A percentile compares a stretch with the other conserved stretches of the same genome.
Evolutionary conservation across 2,113 vertebrate species (phyloP).

Genomic region (Sceloporus undulatus): DNA sequence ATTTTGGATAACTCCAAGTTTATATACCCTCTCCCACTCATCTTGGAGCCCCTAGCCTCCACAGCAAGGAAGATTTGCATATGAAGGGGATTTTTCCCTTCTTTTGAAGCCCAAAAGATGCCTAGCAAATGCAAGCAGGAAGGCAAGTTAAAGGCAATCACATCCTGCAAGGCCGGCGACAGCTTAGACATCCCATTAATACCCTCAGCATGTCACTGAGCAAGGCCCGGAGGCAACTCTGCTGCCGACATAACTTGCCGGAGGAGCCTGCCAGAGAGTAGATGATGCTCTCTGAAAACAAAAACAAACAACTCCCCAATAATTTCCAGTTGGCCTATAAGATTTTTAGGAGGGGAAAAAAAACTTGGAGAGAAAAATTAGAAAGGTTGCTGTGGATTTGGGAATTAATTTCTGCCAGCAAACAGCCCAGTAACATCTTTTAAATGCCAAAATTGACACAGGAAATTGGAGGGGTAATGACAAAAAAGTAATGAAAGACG

Average conservation of each 20-base stretch:
- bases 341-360: neutral
- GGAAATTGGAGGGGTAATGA: no score
- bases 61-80: no score
- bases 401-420: neutral
- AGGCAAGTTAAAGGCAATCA: slow-evolving; percentile 8
- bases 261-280: slow-evolving; percentile 46
- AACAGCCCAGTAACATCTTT: neutral
- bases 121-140: slow-evolving; percentile 26
- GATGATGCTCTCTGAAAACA: slow-evolving; percentile 23
- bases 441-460: neutral
- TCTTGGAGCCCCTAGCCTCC: no score
- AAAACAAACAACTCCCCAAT: neutral
- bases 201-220: slow-evolving; percentile 44
- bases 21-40: no score
- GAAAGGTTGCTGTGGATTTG: neutral
- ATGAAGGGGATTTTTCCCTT: no score
- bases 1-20: no score
- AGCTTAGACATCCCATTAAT: slow-evolving; percentile 35
- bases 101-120: slow-evolving; percentile 31
- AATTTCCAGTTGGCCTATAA: neutral
- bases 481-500: no score
- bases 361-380: neutral
- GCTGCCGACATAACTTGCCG: slow-evolving; percentile 41
- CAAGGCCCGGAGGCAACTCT: slow-evolving; percentile 36
- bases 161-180: slow-evolving; percentile 13